Evolutionary conservation across 2,113 vertebrate genomes (phyloP), one percentile per base, ranked within the genome.

Genomic region (Platysteira castanea): DNA sequence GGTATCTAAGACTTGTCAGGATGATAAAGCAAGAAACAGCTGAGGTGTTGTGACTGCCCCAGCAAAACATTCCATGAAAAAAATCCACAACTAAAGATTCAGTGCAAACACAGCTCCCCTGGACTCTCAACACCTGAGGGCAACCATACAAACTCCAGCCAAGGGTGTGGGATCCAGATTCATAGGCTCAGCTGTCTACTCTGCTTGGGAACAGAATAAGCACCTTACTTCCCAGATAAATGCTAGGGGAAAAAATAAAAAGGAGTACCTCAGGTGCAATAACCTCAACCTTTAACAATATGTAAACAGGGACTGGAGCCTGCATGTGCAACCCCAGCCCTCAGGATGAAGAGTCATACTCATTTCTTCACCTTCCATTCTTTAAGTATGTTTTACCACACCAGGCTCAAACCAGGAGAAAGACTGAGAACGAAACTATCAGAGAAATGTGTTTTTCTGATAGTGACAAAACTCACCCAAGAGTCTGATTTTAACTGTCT

Each of bases 21-120:
- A 91, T 46, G n/a, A 59, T 79, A 93, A 82, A 87, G 61, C 46
- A 87, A 96, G 84, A 84, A 94, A 91, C 23, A 94, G 75, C 61
- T 87, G 65, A 84, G 53, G 53, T 7, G 12, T 41, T 35, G 37
- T 24, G 65, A 84, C 27, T 71, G 52, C 77, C 31, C 28, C 59
- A 79, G 56, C 13, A 77, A 83, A 84, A 61, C 46, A 42, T 6
- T 87, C 53, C 18, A 57, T 35, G 53, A 49, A 49, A 82, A 87
- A 94, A 70, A 89, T 33, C 31, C 21, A 54, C 46, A 76, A 69
- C 60, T n/a, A 69, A 84, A 84, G 24, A 60, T 30, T 78, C 52
- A 46, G 44, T 21, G 44, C 73, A 89, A 91, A 82, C 15, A 15
- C 65, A 68, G 61, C 26, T 79, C n/a, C 46, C 47, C n/a, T 39